Base-by-base conservation (phyloP, 2,797 vertebrate genomes). In the Clarias pachynema region DNA sequence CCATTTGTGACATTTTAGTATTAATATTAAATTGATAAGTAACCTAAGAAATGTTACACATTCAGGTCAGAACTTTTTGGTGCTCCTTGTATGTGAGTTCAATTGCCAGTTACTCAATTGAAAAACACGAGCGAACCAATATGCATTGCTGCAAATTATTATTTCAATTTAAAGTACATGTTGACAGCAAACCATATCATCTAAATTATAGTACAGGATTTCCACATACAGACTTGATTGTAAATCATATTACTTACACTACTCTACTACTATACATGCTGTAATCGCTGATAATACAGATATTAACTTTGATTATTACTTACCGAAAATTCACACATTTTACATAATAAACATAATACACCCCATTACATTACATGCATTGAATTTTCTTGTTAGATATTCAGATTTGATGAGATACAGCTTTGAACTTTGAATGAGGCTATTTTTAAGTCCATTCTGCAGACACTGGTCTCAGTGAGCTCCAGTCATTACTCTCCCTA, bases 401-500 rank as follows among this genome's bases (percentile, higher is more conserved):
- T 31, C n/a, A 56, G 72, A 74, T 56, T 74, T 31, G n/a, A 20
- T 3, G n/a, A n/a, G 49, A 73, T 73, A 5, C 40, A 49, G 44
- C 10, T 14, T 44, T 72, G n/a, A 73, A 26, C 26, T 59, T 59
- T 59, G 10, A 49, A 77, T 77, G 18, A 77, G 26, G 18, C 53
- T 59, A 77, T 77, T 34, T 77, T 77, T 59, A 31, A 31, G 4
- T 75, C 8, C n/a, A 53, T 56, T 53, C 72, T 74, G 44, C 44
- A 53, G 44, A 74, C 7, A 12, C 20, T 34, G 29, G 56, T 77
- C 3, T 77, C 74, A 14, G 53, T 59, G 74, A 57, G 62, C 72
- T 78, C n/a, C 9, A 72, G 63, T 59, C 56, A 44, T 86, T 79
- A 82, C 78, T 78, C 59, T 79, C 34, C 5, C 60, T 53, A 70